These are phyloP conservation scores for Myodes glareolus DNA, from an alignment of 2,113 vertebrate genomes.

Conservation along the genomic window DNA sequence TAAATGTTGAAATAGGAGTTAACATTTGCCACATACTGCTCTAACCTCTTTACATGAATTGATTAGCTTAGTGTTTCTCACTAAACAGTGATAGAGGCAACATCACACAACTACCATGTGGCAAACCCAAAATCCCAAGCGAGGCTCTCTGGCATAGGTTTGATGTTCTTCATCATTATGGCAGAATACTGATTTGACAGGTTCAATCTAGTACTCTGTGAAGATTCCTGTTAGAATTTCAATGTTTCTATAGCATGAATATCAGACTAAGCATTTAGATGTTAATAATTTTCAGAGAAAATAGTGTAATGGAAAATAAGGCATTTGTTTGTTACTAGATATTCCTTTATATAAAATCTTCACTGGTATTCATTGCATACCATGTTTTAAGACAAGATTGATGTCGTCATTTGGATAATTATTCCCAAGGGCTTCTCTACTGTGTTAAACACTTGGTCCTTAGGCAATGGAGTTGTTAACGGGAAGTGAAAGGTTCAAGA, in stretches of 20 bases:
- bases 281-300: background rate
- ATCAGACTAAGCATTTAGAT: background rate
- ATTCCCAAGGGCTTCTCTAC: background rate
- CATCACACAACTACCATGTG: background rate
- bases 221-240: conserved; percentile 16
- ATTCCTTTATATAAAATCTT: background rate
- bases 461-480: too few relatives aligned
- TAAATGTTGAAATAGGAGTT: conserved; percentile 4
- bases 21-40: background rate
- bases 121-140: background rate
- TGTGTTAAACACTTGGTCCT: background rate
- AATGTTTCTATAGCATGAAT: background rate
- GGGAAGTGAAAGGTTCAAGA: background rate
- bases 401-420: background rate
- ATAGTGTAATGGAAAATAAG: background rate
- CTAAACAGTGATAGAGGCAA: background rate
- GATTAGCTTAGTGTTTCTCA: background rate
- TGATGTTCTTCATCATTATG: too few relatives aligned
- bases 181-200: background rate
- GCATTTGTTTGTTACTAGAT: background rate
- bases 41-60: background rate
- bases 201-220: background rate
- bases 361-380: background rate
- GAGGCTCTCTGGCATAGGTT: background rate
- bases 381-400: conserved; percentile 20